Conservation (phyloP, 2,888 invertebrate genomes). For the Lithosia quadra region DNA sequence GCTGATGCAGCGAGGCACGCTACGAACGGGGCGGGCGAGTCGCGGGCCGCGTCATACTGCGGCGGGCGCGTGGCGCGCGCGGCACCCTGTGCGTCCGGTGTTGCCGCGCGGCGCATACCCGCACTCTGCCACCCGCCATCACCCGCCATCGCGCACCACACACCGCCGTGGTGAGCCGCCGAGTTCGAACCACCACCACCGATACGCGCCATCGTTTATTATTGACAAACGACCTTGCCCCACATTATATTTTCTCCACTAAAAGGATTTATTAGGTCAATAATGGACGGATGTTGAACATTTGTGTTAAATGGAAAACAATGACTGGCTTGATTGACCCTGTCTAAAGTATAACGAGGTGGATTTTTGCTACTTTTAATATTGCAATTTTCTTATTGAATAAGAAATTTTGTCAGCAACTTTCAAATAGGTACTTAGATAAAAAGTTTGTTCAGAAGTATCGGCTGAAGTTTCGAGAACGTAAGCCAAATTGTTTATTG, state of each 20-base stretch:
- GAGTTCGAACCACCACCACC: conserved; percentile 47
- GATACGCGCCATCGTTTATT: conserved; percentile 79
- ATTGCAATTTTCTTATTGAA: conserved; percentile 36
- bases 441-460: conserved; percentile 8
- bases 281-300: conserved; percentile 58
- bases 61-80: conserved; percentile 61
- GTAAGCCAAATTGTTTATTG: not conserved
- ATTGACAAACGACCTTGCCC: conserved; percentile 80
- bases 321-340: conserved; percentile 52
- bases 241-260: conserved; percentile 72
- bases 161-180: conserved; percentile 27
- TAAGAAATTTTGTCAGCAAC: conserved; percentile 26
- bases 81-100: conserved; percentile 41
- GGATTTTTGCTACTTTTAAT: conserved; percentile 18
- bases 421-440: not conserved
- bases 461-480: conserved; percentile 4
- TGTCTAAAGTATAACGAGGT: conserved; percentile 21
- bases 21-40: conserved; percentile 67
- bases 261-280: conserved; percentile 70
- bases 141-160: conserved; percentile 27
- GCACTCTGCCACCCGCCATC: conserved; percentile 58
- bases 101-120: conserved; percentile 58
- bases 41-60: conserved; percentile 83
- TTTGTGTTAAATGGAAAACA: conserved; percentile 54
- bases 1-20: conserved; percentile 57